Conservation (phyloP, 2,113 vertebrate species). For the Indicator maculatus region DNA sequence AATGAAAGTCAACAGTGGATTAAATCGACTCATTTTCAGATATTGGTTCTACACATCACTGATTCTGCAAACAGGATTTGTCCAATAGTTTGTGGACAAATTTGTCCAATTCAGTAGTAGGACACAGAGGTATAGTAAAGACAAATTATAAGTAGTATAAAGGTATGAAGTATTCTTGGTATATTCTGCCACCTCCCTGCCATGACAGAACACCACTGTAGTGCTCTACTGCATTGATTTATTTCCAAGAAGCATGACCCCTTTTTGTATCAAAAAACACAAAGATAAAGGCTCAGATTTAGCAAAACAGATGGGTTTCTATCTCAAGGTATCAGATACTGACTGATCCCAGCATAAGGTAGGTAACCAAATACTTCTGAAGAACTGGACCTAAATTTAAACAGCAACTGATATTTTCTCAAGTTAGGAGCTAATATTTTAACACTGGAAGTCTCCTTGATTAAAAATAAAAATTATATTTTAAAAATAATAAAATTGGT, state of each 20-base stretch:
- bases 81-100: not conserved
- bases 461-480: not conserved
- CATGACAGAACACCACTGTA: not conserved
- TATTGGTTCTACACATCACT: not conserved
- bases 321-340: constrained; percentile 31
- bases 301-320: constrained; percentile 57
- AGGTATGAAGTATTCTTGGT: not conserved
- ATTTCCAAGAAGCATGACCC: constrained; percentile 9
- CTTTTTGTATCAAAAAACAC: constrained; percentile 25
- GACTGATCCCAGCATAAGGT: constrained; percentile 56
- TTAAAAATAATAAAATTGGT: not conserved
- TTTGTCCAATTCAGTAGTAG: not conserved
- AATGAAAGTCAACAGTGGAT: not conserved
- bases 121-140: not conserved
- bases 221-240: not conserved
- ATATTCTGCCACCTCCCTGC: not conserved
- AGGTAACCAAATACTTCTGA: constrained; percentile 5
- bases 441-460: not conserved
- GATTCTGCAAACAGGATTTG: not conserved
- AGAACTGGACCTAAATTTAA: constrained; percentile 39
- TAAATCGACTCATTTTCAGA: not conserved
- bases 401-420: constrained; percentile 15
- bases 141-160: not conserved
- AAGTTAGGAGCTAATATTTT: not conserved
- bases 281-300: constrained; percentile 51